A percentile compares a stretch with the other conserved stretches of the same genome.
Conservation (phyloP, 2,113 vertebrate genomes). For the Callopanchax toddi region DNA sequence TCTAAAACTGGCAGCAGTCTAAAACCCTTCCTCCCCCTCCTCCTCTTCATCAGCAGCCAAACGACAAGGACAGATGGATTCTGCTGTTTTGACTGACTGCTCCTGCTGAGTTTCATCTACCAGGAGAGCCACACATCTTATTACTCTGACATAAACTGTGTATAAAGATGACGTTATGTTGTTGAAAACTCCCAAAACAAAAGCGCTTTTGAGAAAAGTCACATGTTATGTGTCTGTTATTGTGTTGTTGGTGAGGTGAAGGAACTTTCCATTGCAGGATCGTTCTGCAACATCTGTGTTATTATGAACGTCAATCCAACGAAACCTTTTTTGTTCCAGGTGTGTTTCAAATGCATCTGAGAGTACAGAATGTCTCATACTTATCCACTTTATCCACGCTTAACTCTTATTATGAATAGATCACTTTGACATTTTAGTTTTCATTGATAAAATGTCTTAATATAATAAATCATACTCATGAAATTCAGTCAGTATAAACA, state of each 20-base stretch:
- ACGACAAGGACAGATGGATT: slow-evolving; percentile 43
- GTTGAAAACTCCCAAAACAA: slow-evolving; percentile 14
- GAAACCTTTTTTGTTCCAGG: slow-evolving; percentile 6
- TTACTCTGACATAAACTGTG: slow-evolving; percentile 9
- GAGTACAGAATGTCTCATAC: background rate
- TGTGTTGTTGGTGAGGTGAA: slow-evolving; percentile 1
- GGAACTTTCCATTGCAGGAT: slow-evolving; percentile 24
- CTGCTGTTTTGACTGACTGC: slow-evolving; percentile 28
- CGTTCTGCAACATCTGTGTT: slow-evolving; percentile 31
- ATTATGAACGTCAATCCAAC: slow-evolving; percentile 4
- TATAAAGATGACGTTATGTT: slow-evolving; percentile 4
- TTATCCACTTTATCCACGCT: too few species aligned
- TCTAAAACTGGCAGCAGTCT: slow-evolving; percentile 27
- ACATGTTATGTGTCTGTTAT: slow-evolving; percentile 6
- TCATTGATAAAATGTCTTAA: background rate
- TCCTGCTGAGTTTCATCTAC: slow-evolving; percentile 16
- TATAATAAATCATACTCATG: too few species aligned
- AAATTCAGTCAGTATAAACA: too few species aligned
- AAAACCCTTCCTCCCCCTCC: slow-evolving; percentile 6
- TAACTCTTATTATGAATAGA: too few species aligned
- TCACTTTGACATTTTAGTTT: background rate
- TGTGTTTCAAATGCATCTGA: background rate
- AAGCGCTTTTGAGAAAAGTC: background rate
- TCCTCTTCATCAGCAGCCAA: slow-evolving; percentile 12
- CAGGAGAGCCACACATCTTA: slow-evolving; percentile 4